Evolutionary conservation across 2,113 vertebrate species (phyloP).

Genomic region (Galeopterus variegatus): DNA sequence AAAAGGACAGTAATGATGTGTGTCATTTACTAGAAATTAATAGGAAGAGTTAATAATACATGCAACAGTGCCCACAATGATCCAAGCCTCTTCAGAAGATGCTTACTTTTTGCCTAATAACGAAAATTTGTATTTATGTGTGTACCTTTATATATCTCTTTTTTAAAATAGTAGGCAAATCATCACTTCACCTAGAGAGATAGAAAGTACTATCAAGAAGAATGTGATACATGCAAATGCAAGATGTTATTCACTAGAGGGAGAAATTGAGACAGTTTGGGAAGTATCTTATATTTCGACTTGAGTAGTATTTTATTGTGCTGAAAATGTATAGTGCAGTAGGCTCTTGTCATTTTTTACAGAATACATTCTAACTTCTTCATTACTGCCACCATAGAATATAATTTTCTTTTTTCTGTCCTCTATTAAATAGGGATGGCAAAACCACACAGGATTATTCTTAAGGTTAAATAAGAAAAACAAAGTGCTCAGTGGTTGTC

Average conservation of each 20-base stretch:
- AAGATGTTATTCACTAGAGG: conserved; percentile 32
- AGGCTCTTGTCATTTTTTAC: background rate
- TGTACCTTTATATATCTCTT: background rate
- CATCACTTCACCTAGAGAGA: background rate
- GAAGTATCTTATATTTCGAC: conserved; percentile 33
- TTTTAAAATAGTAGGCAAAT: conserved; percentile 9
- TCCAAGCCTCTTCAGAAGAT: background rate
- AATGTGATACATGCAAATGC: background rate
- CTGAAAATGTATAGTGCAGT: background rate
- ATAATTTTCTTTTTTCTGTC: background rate
- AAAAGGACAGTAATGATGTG: background rate
- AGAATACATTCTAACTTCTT: background rate
- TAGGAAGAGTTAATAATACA: background rate
- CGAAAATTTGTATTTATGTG: background rate
- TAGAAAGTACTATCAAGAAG: conserved; percentile 19
- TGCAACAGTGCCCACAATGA: background rate
- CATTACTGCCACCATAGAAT: background rate
- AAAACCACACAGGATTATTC: background rate
- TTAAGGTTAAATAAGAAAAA: conserved; percentile 41
- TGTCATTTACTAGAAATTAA: conserved; percentile 5
- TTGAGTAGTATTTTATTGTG: conserved; percentile 24
- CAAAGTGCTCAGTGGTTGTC: background rate
- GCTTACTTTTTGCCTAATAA: conserved; percentile 30
- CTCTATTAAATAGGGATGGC: background rate
- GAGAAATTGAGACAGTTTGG: conserved; percentile 7